phyloP scores from a whole-genome alignment of 1,140 invertebrate species.

The Chelonus insularis region DNA sequence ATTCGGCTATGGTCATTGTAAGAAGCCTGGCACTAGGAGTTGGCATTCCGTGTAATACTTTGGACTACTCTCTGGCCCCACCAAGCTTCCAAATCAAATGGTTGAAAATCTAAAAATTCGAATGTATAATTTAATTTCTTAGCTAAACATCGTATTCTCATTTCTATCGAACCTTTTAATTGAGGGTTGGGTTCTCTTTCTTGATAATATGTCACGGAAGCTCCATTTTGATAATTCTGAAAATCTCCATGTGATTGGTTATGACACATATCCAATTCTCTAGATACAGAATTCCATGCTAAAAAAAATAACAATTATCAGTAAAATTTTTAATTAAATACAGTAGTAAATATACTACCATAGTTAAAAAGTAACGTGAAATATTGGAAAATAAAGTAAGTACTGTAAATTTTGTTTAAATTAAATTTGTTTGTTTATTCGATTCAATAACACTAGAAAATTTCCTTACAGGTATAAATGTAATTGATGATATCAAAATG shows the following conservation, averaged over 20 bases:
- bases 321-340: slow-evolving; percentile 4
- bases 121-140: too few species aligned
- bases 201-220: slow-evolving; percentile 57
- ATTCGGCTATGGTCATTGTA: slow-evolving; percentile 47
- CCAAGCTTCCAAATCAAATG: slow-evolving; percentile 66
- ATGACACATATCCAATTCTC: slow-evolving; percentile 53
- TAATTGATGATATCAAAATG: slow-evolving; percentile 63
- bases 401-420: too few species aligned
- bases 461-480: slow-evolving; percentile 57
- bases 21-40: slow-evolving; percentile 56
- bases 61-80: slow-evolving; percentile 65
- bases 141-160: too few species aligned
- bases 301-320: slow-evolving; percentile 25
- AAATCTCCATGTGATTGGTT: slow-evolving; percentile 48
- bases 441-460: neutral
- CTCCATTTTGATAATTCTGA: slow-evolving; percentile 52
- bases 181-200: slow-evolving; percentile 57
- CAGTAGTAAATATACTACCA: slow-evolving; percentile 12
- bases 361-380: too few species aligned
- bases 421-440: too few species aligned
- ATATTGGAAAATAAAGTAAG: too few species aligned
- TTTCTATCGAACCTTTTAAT: slow-evolving; percentile 50
- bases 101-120: slow-evolving; percentile 65
- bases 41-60: slow-evolving; percentile 55
- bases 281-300: slow-evolving; percentile 59